Base-by-base conservation (phyloP, 2,888 invertebrate species). In the Campoletis raptor region DNA sequence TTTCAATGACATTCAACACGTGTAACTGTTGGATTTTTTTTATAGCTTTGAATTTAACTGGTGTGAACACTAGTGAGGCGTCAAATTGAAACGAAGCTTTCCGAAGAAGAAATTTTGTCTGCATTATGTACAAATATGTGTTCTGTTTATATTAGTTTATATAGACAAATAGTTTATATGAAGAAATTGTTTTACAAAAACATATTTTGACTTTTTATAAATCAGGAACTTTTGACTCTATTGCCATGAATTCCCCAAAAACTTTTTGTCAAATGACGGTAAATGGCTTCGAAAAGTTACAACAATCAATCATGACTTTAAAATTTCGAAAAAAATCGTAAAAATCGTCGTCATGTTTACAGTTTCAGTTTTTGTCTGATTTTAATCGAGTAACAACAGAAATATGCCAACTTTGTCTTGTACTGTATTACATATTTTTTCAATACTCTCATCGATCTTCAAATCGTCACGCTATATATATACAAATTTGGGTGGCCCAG, bases 1-100 rank as follows among this genome's bases (percentile, higher is more conserved):
- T 77, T 52, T 37, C 42, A 52, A 69, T 70, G n/a, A 40, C 69
- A 42, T 8, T 42, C 67, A 67, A 80, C 85, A 85, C 78, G 83
- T 85, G 84, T 85, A 78, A 66, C 45, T 40, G 54, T 52, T 57
- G 66, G 36, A 54, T 24, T 54, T 72, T 72, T 69, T n/a, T 45
- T 52, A 67, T 45, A 61, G 67, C 15, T 30, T 15, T 64, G 48
- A 79, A 82, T 73, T 83, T 36, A 24, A 76, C 40, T 30, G 76
- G 64, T 64, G 37, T 21, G 37, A 48, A 48, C 37, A 72, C 83
- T 79, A 42, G 45, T 12, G 21, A 83, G 45, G 67, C 66, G 72
- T 66, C 74, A 67, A 57, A 82, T 30, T 30, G 79, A 45, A 45
- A 9, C 42, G 66, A 21, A 80, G 54, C 21, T 80, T 37, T 24